Percentiles rank a stretch among this genome's conserved stretches.
phyloP scores from a whole-genome alignment of 2,888 invertebrate species.

The Trilocha varians region DNA sequence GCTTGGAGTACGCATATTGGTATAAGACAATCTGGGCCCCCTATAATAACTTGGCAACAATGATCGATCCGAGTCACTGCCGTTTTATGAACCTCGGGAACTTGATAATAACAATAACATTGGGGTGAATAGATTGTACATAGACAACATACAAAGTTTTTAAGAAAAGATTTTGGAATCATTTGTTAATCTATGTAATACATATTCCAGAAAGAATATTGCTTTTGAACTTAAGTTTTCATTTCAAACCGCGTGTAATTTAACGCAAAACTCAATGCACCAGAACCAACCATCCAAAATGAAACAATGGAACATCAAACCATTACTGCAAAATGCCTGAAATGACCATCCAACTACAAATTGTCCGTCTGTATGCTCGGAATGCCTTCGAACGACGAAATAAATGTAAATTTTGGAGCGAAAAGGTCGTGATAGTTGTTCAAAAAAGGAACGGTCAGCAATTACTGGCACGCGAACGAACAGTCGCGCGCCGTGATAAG shows the following conservation, averaged over 20 bases:
- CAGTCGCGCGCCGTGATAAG: conserved; percentile 60
- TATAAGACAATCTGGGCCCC: conserved; percentile 55
- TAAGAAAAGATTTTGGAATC: too few species aligned
- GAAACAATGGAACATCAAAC: conserved; percentile 23
- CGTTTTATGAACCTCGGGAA: conserved; percentile 14
- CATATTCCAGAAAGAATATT: too few species aligned
- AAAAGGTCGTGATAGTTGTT: conserved; percentile 72
- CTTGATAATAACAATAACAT: conserved; percentile 1
- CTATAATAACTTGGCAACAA: conserved; percentile 37
- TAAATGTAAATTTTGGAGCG: conserved; percentile 59
- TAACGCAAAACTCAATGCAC: neutral
- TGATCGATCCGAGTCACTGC: conserved; percentile 16
- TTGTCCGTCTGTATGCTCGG: conserved; percentile 59
- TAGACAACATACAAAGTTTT: too few species aligned
- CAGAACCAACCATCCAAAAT: too few species aligned
- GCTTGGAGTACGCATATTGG: conserved; percentile 55
- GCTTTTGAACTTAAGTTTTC: too few species aligned
- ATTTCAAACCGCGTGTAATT: neutral
- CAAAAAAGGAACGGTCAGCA: conserved; percentile 66
- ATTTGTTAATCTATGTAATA: too few species aligned
- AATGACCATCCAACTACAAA: conserved; percentile 56
- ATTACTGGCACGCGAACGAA: conserved; percentile 71
- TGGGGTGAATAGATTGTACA: neutral
- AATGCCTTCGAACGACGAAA: conserved; percentile 49
- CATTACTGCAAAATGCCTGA: conserved; percentile 45